Evolutionary conservation across 2,888 invertebrate genomes (phyloP).

Genomic region (Eumacrocentrus americanus): DNA sequence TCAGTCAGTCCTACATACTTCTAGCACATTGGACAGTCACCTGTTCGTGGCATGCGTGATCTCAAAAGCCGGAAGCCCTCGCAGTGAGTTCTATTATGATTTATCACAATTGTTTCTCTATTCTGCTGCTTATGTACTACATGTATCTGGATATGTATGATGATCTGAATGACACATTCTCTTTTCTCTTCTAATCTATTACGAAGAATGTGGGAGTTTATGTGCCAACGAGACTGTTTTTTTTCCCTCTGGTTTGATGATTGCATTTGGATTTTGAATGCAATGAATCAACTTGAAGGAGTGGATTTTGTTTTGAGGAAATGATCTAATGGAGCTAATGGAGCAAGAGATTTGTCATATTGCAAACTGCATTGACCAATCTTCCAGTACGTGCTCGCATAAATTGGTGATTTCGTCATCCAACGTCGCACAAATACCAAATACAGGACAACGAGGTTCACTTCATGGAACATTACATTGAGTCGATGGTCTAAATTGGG

Average conservation of each 20-base stretch:
- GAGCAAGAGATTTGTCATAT: background rate
- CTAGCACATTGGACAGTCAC: slow-evolving; percentile 2
- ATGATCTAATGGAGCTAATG: background rate
- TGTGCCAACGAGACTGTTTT: slow-evolving; percentile 6
- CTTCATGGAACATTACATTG: background rate
- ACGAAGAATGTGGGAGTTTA: background rate
- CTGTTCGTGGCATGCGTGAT: slow-evolving; percentile 15
- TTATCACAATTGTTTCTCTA: too few relatives aligned
- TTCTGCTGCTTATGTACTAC: too few relatives aligned
- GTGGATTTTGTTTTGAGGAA: too few relatives aligned
- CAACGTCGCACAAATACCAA: background rate
- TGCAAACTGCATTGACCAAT: background rate
- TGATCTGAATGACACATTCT: background rate
- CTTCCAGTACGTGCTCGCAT: background rate
- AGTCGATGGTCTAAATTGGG: background rate
- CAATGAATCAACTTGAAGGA: slow-evolving; percentile 6
- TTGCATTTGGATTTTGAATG: background rate
- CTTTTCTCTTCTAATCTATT: too few relatives aligned
- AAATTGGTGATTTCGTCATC: background rate
- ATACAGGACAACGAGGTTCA: background rate
- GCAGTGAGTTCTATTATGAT: slow-evolving; percentile 4
- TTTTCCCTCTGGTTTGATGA: background rate
- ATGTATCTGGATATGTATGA: too few relatives aligned
- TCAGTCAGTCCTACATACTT: background rate
- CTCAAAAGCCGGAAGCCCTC: background rate